Percentiles rank a stretch among this genome's conserved stretches.
Conservation (phyloP, 2,888 invertebrate species). For the Ferdinandea cuprea region DNA sequence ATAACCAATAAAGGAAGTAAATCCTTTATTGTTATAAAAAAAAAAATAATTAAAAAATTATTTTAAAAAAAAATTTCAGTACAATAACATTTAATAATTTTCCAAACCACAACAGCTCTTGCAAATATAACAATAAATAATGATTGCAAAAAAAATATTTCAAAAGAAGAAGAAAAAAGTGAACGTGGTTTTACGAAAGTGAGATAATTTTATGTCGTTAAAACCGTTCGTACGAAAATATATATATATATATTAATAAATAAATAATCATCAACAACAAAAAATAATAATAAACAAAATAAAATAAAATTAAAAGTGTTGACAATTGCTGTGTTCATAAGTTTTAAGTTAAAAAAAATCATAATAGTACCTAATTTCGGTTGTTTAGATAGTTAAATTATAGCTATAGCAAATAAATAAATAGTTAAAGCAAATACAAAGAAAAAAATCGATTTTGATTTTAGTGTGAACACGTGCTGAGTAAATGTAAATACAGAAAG, state of each 20-base stretch:
- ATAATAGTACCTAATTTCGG: slow-evolving; percentile 23
- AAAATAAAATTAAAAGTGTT: slow-evolving; percentile 33
- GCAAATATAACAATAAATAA: slow-evolving; percentile 59
- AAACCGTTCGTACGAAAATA: slow-evolving; percentile 24
- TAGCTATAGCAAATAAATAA: slow-evolving; percentile 39
- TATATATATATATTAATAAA: slow-evolving; percentile 7
- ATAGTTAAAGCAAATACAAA: background rate
- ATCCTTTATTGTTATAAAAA: slow-evolving; percentile 45
- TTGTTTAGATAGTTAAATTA: slow-evolving; percentile 61
- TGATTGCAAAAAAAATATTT: slow-evolving; percentile 70
- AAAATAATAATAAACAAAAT: slow-evolving; percentile 36
- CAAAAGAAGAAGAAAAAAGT: slow-evolving; percentile 73
- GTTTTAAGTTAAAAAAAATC: slow-evolving; percentile 49
- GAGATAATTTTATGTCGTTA: slow-evolving; percentile 34
- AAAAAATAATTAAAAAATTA: background rate
- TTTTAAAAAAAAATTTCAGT: slow-evolving; percentile 30
- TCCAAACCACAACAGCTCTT: background rate
- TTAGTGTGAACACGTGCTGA: slow-evolving; percentile 57
- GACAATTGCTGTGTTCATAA: slow-evolving; percentile 70
- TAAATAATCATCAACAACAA: slow-evolving; percentile 25
- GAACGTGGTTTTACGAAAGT: slow-evolving; percentile 63
- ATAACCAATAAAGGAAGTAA: slow-evolving; percentile 32
- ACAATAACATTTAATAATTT: slow-evolving; percentile 12
- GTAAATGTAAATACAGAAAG: slow-evolving; percentile 17
- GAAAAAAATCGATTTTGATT: slow-evolving; percentile 9